Base-by-base conservation (phyloP, 2,888 invertebrate genomes). In the Agriopis leucophaearia region DNA sequence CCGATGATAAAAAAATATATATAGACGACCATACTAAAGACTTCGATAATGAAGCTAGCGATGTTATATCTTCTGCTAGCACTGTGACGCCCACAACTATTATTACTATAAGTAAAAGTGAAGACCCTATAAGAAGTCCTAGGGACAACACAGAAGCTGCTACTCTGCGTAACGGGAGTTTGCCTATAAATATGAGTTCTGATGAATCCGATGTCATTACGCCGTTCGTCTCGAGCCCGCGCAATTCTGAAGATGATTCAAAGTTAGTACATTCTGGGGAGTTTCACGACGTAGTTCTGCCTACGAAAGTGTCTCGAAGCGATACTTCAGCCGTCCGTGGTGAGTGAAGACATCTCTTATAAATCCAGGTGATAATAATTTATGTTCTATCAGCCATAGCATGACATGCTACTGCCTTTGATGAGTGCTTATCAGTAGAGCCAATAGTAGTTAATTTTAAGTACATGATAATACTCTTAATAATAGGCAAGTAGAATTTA, bases 311-410 rank as follows among this genome's bases (percentile, higher is more conserved):
- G 81, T 85, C 87, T 66, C 88, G 94, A 75, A 85, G 78, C 83
- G 90, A 92, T 78, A 86, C 91, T 70, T 81, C 93, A 75, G 89
- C 92, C 91, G 91, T 88, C 88, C 89, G 94, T 87, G 94, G 94
- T 94, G 94, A 94, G 94, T 94, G 94, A 94, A 90, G 94, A 92
- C 93, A 92, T 85, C 91, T 88, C 86, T 91, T 92, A 88, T 93
- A 92, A 60, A 85, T 89, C 94, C 94, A 94, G 94, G 94, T 94
- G 94, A 94, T 89, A 90, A 89, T 86, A 81, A 83, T 86, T 94
- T 92, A 82, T 87, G 84, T 91, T 88, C 78, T 92, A 86, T 87
- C 88, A 88, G 88, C 85, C 87, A 85, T 86, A 84, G 92, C 91
- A 91, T 91, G 90, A 87, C 81, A 82, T 84, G 91, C 90, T 89